Conservation (phyloP, 2,113 vertebrate species). For the Paralichthys olivaceus region DNA sequence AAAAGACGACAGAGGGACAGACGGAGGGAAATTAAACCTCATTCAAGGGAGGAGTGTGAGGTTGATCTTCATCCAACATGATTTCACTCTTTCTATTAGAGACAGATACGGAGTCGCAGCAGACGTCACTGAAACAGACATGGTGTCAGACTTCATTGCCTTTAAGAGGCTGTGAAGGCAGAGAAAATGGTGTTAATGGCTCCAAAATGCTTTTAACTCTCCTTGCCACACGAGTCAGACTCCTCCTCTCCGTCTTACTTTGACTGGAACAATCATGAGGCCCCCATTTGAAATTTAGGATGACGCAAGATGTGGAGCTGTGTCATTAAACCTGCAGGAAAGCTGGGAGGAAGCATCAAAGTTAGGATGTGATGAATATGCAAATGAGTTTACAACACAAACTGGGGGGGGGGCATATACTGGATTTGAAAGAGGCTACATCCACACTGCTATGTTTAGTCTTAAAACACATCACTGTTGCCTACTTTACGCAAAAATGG, state of each 20-base stretch:
- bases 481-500: no score
- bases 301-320: conserved; percentile 16
- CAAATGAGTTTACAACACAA: not conserved
- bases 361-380: not conserved
- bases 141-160: conserved; percentile 54
- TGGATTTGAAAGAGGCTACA: no score
- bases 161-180: conserved; percentile 57
- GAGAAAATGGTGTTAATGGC: conserved; percentile 64
- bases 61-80: conserved; percentile 63
- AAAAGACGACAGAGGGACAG: not conserved
- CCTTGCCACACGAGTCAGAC: conserved; percentile 47
- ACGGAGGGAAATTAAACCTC: conserved; percentile 39
- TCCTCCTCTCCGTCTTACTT: conserved; percentile 36
- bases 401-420: no score
- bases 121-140: conserved; percentile 33
- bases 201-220: conserved; percentile 69
- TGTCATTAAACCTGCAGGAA: not conserved
- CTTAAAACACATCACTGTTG: no score
- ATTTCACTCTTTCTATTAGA: conserved; percentile 53
- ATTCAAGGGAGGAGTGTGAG: conserved; percentile 51
- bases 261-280: conserved; percentile 20
- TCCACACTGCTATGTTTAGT: no score
- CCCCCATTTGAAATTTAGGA: conserved; percentile 24
- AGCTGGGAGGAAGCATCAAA: not conserved
- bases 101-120: conserved; percentile 33